A percentile compares a stretch with the other conserved stretches of the same genome.
Conservation (phyloP, 64 coral and sea anemone species). For the Stylophora pistillata region DNA sequence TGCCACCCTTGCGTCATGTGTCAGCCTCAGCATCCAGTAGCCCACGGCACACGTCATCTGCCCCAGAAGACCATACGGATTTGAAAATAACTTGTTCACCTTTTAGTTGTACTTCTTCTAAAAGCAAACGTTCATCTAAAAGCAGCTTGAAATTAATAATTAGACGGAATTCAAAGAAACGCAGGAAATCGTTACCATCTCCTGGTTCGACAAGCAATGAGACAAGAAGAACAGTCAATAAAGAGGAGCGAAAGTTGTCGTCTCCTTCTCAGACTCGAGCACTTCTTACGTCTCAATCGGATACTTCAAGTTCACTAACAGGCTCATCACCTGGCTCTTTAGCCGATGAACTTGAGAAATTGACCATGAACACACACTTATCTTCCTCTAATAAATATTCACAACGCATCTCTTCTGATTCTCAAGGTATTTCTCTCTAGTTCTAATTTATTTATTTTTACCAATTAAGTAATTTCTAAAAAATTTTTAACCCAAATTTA, state of each 20-base stretch:
- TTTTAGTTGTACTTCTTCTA: slow-evolving; percentile 91
- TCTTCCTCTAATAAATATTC: slow-evolving; percentile 39
- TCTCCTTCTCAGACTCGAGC: slow-evolving; percentile 56
- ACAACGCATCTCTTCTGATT: slow-evolving; percentile 31
- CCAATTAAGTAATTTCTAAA: background rate
- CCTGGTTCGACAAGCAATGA: slow-evolving; percentile 49
- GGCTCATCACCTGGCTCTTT: slow-evolving; percentile 86
- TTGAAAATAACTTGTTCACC: slow-evolving; percentile 86
- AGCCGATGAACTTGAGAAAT: slow-evolving; percentile 89
- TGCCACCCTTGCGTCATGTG: slow-evolving; percentile 58
- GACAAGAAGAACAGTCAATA: slow-evolving; percentile 71
- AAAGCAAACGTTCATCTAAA: slow-evolving; percentile 69
- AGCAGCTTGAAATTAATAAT: slow-evolving; percentile 88
- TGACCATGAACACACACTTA: slow-evolving; percentile 76
- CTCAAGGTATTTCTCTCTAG: slow-evolving; percentile 43
- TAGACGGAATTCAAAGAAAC: slow-evolving; percentile 96
- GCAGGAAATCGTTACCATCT: slow-evolving; percentile 91
- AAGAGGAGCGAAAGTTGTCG: slow-evolving; percentile 62
- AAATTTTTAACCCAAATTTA: background rate
- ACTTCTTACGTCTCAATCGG: slow-evolving; percentile 77
- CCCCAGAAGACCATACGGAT: slow-evolving; percentile 57
- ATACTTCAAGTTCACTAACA: slow-evolving; percentile 83
- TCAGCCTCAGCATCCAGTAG: slow-evolving; percentile 81
- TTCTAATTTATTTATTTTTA: slow-evolving; percentile 30
- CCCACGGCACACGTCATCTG: slow-evolving; percentile 80